phyloP scores from a whole-genome alignment of 2,797 vertebrate species.

The Sardinella longiceps region DNA sequence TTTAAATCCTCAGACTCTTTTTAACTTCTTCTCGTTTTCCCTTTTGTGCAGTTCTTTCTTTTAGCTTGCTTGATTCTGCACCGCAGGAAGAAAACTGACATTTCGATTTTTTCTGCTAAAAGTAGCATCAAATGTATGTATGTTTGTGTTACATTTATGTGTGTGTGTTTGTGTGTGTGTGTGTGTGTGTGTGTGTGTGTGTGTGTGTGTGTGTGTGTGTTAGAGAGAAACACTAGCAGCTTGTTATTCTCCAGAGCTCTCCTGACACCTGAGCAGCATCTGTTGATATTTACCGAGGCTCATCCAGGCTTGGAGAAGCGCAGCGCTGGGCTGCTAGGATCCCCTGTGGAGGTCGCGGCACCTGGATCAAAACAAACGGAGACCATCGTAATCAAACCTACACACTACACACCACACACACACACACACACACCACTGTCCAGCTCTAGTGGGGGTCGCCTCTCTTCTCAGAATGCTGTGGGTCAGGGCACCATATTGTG shows the following conservation, averaged over 20 bases:
- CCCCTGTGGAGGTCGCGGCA: background rate
- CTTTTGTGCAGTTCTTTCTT: background rate
- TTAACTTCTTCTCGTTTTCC: background rate
- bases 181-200: background rate
- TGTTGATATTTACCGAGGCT: slow-evolving; percentile 27
- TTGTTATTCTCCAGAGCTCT: slow-evolving; percentile 18
- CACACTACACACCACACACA: background rate
- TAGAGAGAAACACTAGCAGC: background rate
- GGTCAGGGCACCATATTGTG: slow-evolving; percentile 58
- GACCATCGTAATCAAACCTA: slow-evolving; percentile 11
- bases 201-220: background rate
- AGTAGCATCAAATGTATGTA: background rate
- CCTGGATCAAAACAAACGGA: slow-evolving; percentile 31
- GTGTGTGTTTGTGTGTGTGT: background rate
- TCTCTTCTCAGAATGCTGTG: slow-evolving; percentile 40
- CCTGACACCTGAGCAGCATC: slow-evolving; percentile 36
- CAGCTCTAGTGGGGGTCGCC: slow-evolving; percentile 32
- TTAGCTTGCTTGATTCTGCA: background rate
- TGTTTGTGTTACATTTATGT: background rate
- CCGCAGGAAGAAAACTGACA: background rate
- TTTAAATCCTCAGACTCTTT: background rate
- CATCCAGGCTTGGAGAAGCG: slow-evolving; percentile 8
- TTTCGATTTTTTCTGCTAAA: background rate
- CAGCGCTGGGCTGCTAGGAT: background rate
- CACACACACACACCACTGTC: background rate